Conservation (phyloP, 1,140 invertebrate genomes). For the Drepana arcuata region DNA sequence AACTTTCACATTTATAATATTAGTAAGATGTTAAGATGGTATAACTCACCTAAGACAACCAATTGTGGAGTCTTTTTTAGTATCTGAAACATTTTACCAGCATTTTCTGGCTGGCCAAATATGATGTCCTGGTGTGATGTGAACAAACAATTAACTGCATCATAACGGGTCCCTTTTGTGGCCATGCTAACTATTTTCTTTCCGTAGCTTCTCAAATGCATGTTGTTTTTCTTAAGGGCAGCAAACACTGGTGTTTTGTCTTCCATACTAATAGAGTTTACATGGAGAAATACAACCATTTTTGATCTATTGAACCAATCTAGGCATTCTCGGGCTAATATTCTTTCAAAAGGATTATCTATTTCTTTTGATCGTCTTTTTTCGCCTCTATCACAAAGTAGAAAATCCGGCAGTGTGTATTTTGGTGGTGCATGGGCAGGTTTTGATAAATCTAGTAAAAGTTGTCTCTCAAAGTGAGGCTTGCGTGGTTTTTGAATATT, state of each 20-base stretch:
- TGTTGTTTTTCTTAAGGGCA: slow-evolving; percentile 74
- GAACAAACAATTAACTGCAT: slow-evolving; percentile 73
- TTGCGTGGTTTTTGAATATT: slow-evolving; percentile 81
- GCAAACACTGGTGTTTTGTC: slow-evolving; percentile 75
- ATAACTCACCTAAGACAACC: slow-evolving; percentile 75
- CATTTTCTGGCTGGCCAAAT: slow-evolving; percentile 76
- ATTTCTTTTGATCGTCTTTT: slow-evolving; percentile 27
- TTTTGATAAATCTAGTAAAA: slow-evolving; percentile 74
- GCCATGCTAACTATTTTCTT: slow-evolving; percentile 74
- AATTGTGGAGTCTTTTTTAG: slow-evolving; percentile 76
- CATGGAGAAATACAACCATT: slow-evolving; percentile 79
- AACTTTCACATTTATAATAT: too few relatives aligned
- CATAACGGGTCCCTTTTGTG: slow-evolving; percentile 75
- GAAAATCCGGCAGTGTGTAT: slow-evolving; percentile 40
- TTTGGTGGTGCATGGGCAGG: slow-evolving; percentile 71
- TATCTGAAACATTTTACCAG: slow-evolving; percentile 73
- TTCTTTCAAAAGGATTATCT: slow-evolving; percentile 78
- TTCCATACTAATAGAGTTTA: slow-evolving; percentile 76
- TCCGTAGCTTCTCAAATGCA: slow-evolving; percentile 77
- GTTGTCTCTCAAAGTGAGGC: slow-evolving; percentile 76
- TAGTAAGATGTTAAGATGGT: too few relatives aligned
- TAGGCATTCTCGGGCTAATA: slow-evolving; percentile 78
- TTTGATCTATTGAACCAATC: slow-evolving; percentile 80
- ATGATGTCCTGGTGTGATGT: slow-evolving; percentile 73
- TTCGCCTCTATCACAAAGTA: slow-evolving; percentile 29